phyloP scores from a whole-genome alignment of 1,140 invertebrate genomes.

The Geopemphigus sp. region DNA sequence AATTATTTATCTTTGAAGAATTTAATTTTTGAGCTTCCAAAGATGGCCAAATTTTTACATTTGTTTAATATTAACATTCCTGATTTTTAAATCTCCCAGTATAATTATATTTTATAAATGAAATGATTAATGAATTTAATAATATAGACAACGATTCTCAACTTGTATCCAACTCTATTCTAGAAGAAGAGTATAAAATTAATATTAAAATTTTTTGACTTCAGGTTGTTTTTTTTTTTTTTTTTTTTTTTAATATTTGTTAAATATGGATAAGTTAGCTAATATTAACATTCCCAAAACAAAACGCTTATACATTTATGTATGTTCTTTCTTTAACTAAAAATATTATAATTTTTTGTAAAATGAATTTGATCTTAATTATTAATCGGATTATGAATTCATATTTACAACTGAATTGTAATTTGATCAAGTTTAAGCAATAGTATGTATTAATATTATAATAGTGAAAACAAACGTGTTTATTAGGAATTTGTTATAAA shows the following conservation, averaged over 20 bases:
- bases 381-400: not conserved
- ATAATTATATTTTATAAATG: not conserved
- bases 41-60: conserved; percentile 3
- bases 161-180: not conserved
- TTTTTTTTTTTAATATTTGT: not conserved
- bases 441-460: not conserved
- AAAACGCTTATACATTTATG: not conserved
- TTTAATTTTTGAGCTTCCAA: conserved; percentile 1
- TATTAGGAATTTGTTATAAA: not conserved
- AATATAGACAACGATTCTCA: not conserved
- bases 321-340: not conserved
- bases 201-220: not conserved
- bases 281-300: conserved; percentile 10
- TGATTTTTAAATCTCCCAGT: not conserved
- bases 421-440: not conserved
- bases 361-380: conserved; percentile 1
- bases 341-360: not conserved
- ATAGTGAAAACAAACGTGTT: not conserved
- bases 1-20: not conserved
- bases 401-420: conserved; percentile 1
- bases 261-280: not conserved
- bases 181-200: not conserved
- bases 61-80: conserved; percentile 22
- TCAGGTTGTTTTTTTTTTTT: not conserved
- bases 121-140: not conserved